Conservation (phyloP, 53 echinoderm and acorn worm species). For the Patiria pectinifera region DNA sequence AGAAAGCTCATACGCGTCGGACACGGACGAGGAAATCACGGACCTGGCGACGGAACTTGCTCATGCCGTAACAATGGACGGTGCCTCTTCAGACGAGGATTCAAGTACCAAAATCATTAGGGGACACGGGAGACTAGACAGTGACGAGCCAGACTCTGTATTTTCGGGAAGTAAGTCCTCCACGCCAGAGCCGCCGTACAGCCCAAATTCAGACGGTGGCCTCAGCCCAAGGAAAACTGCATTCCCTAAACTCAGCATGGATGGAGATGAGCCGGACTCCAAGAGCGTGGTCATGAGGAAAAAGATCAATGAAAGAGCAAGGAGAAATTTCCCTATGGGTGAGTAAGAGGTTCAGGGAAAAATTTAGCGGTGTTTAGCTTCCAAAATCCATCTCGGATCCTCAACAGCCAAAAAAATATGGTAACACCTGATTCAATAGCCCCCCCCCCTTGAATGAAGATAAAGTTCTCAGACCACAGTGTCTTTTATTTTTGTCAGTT, state of each 20-base stretch:
- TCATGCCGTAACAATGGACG: constrained; percentile 8
- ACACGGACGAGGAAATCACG: constrained; percentile 64
- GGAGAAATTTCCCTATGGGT: constrained; percentile 40
- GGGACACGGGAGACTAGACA: neutral
- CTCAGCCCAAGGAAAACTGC: neutral
- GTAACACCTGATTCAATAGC: no score
- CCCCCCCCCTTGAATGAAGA: no score
- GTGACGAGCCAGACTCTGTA: constrained; percentile 39
- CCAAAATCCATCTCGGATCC: no score
- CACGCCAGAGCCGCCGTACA: constrained; percentile 5
- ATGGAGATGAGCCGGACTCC: constrained; percentile 30
- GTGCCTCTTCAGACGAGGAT: neutral
- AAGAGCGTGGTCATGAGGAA: constrained; percentile 62
- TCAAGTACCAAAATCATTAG: neutral
- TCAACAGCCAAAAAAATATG: no score
- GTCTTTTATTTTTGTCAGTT: no score
- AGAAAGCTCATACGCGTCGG: constrained; percentile 26
- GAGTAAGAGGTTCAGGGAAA: neutral
- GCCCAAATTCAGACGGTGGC: constrained; percentile 14
- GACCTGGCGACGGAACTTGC: constrained; percentile 86
- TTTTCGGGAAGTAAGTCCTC: neutral
- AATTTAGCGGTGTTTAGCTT: no score
- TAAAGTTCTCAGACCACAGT: no score
- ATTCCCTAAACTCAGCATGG: constrained; percentile 39
- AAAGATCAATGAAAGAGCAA: constrained; percentile 51